Conservation (phyloP, 1,140 invertebrate species). For the Monochamus saltuarius region DNA sequence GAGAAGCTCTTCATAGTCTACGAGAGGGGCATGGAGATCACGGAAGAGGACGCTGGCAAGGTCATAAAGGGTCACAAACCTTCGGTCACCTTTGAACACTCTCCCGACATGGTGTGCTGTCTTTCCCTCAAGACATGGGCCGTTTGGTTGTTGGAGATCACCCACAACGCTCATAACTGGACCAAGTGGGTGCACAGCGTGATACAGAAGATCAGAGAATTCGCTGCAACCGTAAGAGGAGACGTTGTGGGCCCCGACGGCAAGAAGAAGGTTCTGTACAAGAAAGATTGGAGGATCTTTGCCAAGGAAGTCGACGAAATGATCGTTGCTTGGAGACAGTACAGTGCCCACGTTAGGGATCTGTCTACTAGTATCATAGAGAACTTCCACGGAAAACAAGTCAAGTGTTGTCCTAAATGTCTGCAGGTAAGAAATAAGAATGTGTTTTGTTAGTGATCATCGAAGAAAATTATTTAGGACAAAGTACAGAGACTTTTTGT, state of each 20-base stretch:
- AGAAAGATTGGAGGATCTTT: slow-evolving; percentile 41
- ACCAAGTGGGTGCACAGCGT: slow-evolving; percentile 42
- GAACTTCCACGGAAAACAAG: slow-evolving; percentile 36
- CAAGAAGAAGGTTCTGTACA: slow-evolving; percentile 31
- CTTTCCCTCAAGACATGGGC: slow-evolving; percentile 44
- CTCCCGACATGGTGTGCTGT: slow-evolving; percentile 39
- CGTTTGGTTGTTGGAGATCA: slow-evolving; percentile 42
- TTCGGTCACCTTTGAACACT: slow-evolving; percentile 35
- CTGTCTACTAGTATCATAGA: slow-evolving; percentile 37
- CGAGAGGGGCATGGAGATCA: slow-evolving; percentile 18
- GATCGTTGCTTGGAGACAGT: slow-evolving; percentile 40
- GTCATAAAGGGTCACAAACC: slow-evolving; percentile 40
- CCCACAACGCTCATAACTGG: slow-evolving; percentile 44
- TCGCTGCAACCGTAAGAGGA: slow-evolving; percentile 33
- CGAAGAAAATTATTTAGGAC: too few species aligned
- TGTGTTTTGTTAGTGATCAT: too few species aligned
- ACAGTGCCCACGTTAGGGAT: slow-evolving; percentile 42
- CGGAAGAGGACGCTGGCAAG: background rate
- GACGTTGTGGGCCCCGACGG: slow-evolving; percentile 31
- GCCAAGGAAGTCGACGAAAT: slow-evolving; percentile 35
- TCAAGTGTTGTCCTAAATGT: slow-evolving; percentile 44
- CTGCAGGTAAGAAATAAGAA: slow-evolving; percentile 22
- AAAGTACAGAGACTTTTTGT: too few species aligned
- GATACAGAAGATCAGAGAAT: slow-evolving; percentile 35
- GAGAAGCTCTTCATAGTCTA: slow-evolving; percentile 28